Evolutionary conservation across 2,113 vertebrate genomes (phyloP).

Genomic region (Plecotus auritus): DNA sequence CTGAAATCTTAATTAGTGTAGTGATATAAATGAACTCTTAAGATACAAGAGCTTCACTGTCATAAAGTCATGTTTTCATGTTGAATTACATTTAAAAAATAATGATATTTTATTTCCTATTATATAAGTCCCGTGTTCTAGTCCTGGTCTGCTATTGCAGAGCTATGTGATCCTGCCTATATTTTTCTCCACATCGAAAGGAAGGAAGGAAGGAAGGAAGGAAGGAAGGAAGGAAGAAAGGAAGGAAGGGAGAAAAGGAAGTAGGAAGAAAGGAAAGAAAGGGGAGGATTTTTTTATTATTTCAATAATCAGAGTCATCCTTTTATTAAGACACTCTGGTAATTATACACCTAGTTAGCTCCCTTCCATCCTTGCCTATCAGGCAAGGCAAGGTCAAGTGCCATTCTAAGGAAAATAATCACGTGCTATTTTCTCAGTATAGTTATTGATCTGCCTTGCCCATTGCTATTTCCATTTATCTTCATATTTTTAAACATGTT

Average conservation of each 20-base stretch:
- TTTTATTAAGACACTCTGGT: not conserved
- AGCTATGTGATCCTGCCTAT: not conserved
- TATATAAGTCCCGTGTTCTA: not conserved
- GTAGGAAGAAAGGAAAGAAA: no score
- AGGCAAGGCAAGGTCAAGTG: not conserved
- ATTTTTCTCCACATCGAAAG: not conserved
- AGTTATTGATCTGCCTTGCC: not conserved
- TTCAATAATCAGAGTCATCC: not conserved
- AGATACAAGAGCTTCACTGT: not conserved
- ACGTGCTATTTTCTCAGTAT: not conserved
- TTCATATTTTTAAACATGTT: not conserved
- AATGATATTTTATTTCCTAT: not conserved
- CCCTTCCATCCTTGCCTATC: not conserved
- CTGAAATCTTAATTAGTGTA: not conserved
- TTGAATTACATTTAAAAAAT: not conserved
- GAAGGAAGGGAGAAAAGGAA: no score
- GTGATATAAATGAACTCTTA: not conserved
- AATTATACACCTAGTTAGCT: not conserved
- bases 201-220: not conserved
- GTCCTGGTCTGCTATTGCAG: not conserved
- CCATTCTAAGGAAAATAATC: not conserved
- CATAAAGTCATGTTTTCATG: not conserved
- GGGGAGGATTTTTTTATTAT: not conserved
- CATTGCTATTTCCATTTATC: not conserved
- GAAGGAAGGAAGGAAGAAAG: rapidly evolving